Evolutionary conservation across 2,113 vertebrate species (phyloP).

Genomic region (Excalfactoria chinensis): DNA sequence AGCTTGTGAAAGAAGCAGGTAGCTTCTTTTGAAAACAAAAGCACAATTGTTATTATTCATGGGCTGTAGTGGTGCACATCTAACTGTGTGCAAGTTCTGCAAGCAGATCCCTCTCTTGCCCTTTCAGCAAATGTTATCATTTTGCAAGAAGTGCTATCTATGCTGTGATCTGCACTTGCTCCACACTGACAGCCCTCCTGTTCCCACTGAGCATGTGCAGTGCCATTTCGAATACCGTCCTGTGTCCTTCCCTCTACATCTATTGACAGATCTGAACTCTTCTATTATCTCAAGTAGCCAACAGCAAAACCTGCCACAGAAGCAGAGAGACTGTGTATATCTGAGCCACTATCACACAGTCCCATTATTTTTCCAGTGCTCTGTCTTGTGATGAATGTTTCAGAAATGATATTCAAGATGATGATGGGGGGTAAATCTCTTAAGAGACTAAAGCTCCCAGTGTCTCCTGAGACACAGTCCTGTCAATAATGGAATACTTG

Average conservation of each 20-base stretch:
- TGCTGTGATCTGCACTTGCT: not conserved
- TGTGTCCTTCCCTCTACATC: not conserved
- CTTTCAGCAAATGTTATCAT: constrained; percentile 53
- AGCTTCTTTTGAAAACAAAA: not conserved
- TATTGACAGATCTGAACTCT: constrained; percentile 58
- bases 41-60: not conserved
- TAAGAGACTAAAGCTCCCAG: constrained; percentile 30
- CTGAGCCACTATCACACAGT: constrained; percentile 37
- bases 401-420: constrained; percentile 77
- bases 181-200: not conserved
- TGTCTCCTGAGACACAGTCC: constrained; percentile 33
- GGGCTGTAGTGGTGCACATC: not conserved
- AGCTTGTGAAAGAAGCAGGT: not conserved
- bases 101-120: not conserved
- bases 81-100: not conserved
- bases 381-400: constrained; percentile 68
- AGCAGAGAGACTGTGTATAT: constrained; percentile 38
- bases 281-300: constrained; percentile 65
- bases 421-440: constrained; percentile 69
- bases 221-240: constrained; percentile 10
- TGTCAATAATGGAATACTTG: constrained; percentile 63
- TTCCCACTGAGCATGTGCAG: not conserved
- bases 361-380: constrained; percentile 69
- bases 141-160: not conserved
- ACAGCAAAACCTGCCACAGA: constrained; percentile 58